Evolutionary conservation across 2,888 invertebrate genomes (phyloP).

Genomic region (Helobdella robusta): DNA sequence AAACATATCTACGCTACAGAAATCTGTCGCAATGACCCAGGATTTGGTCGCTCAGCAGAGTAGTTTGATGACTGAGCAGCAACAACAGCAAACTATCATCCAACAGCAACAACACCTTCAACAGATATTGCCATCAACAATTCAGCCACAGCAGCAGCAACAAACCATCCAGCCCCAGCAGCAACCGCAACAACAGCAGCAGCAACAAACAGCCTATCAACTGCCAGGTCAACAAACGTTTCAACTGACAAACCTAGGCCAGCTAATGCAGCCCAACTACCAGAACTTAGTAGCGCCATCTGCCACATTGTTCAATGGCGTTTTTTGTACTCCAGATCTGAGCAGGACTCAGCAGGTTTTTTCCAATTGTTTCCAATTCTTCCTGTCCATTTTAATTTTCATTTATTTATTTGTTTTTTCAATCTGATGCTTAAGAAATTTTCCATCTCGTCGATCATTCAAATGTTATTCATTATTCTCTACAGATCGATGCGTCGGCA

Average conservation of each 20-base stretch:
- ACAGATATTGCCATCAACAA: not conserved
- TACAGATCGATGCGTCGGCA: slow-evolving; percentile 19
- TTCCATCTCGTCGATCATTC: not conserved
- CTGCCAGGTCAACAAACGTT: slow-evolving; percentile 19
- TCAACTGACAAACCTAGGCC: slow-evolving; percentile 6
- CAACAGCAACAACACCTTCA: slow-evolving; percentile 7
- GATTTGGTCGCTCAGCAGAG: slow-evolving; percentile 4
- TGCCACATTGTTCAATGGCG: slow-evolving; percentile 16
- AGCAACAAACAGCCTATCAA: not conserved
- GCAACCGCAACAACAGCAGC: not conserved
- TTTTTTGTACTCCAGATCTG: slow-evolving; percentile 24
- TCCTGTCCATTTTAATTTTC: not conserved
- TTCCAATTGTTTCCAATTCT: not conserved
- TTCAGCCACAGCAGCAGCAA: not conserved
- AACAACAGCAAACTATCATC: slow-evolving; percentile 5
- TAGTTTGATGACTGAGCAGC: slow-evolving; percentile 5
- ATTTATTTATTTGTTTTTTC: not conserved
- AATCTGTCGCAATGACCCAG: not conserved
- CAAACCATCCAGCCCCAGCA: not conserved
- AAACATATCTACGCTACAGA: slow-evolving; percentile 6
- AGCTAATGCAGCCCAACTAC: slow-evolving; percentile 12
- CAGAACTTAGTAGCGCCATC: slow-evolving; percentile 13
- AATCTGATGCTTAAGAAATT: no score
- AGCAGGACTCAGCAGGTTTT: slow-evolving; percentile 17
- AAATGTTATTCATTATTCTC: not conserved